Percentiles rank a stretch among this genome's conserved stretches.
Conservation (phyloP, 2,113 vertebrate species). For the Trichechus manatus region DNA sequence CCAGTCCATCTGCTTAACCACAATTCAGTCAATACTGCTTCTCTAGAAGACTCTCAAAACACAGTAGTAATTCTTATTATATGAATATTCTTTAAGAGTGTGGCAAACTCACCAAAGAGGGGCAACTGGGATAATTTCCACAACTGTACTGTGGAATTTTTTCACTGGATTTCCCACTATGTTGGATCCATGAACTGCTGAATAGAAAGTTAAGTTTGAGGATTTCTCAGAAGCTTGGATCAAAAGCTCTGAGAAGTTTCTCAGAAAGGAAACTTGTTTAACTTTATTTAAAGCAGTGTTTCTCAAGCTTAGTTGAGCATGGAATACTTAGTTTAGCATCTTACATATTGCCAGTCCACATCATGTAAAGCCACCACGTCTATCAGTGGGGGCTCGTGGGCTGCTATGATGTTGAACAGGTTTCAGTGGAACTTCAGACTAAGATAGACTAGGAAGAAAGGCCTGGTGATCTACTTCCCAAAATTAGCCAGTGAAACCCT, state of each 20-base stretch:
- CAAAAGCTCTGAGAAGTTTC: neutral
- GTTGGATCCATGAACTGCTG: neutral
- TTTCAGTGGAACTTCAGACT: neutral
- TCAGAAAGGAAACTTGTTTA: neutral
- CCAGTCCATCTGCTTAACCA: neutral
- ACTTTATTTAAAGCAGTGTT: neutral
- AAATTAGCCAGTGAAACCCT: neutral
- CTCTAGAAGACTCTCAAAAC: neutral
- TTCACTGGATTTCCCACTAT: neutral
- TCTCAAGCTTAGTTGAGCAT: neutral
- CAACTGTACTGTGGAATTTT: neutral
- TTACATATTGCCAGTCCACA: neutral
- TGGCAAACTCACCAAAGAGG: neutral
- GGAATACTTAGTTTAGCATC: neutral
- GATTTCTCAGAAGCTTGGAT: neutral
- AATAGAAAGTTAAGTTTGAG: neutral
- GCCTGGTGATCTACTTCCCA: neutral
- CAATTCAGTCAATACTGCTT: rapidly evolving
- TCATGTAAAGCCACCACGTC: neutral
- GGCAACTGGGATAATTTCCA: neutral
- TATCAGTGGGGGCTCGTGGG: no score
- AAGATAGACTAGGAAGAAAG: neutral
- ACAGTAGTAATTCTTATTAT: rapidly evolving
- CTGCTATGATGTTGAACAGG: no score
- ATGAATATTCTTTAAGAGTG: neutral